phyloP scores from a whole-genome alignment of 2,797 vertebrate species.

The Leuciscus waleckii region DNA sequence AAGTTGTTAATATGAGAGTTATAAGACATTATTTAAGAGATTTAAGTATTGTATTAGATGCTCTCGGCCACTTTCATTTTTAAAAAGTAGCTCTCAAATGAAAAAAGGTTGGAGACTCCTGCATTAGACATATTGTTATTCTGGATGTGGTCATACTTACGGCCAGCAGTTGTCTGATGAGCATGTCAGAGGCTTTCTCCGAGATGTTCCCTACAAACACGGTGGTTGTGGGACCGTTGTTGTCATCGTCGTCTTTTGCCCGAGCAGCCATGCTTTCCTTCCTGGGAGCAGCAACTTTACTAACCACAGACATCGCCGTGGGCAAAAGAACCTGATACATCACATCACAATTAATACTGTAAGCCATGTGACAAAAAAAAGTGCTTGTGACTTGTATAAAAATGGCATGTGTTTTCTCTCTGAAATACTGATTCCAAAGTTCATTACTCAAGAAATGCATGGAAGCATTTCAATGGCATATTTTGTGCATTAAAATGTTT shows the following conservation, averaged over 20 bases:
- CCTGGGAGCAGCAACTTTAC: slow-evolving; percentile 88
- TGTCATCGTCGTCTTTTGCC: slow-evolving; percentile 87
- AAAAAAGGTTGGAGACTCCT: too few species aligned
- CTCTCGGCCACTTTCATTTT: too few species aligned
- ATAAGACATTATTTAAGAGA: too few species aligned
- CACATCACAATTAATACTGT: slow-evolving; percentile 11
- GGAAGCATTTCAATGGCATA: not conserved
- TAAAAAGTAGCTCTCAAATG: too few species aligned
- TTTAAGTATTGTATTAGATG: too few species aligned
- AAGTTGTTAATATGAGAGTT: too few species aligned
- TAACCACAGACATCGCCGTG: slow-evolving; percentile 89
- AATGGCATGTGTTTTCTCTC: not conserved
- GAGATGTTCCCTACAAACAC: slow-evolving; percentile 99
- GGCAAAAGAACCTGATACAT: slow-evolving; percentile 86
- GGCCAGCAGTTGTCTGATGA: slow-evolving; percentile 95
- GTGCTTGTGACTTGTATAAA: not conserved
- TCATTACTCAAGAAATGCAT: not conserved
- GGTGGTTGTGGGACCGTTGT: slow-evolving; percentile 94
- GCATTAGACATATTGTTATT: not conserved
- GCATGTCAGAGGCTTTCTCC: slow-evolving; percentile 98
- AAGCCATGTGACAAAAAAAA: not conserved
- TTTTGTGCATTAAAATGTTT: not conserved
- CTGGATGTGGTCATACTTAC: slow-evolving; percentile 78
- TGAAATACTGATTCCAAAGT: not conserved
- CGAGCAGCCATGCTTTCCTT: slow-evolving; percentile 84